A percentile compares a stretch with the other conserved stretches of the same genome.
Conservation (phyloP, 2,113 vertebrate genomes). For the Ictalurus furcatus region DNA sequence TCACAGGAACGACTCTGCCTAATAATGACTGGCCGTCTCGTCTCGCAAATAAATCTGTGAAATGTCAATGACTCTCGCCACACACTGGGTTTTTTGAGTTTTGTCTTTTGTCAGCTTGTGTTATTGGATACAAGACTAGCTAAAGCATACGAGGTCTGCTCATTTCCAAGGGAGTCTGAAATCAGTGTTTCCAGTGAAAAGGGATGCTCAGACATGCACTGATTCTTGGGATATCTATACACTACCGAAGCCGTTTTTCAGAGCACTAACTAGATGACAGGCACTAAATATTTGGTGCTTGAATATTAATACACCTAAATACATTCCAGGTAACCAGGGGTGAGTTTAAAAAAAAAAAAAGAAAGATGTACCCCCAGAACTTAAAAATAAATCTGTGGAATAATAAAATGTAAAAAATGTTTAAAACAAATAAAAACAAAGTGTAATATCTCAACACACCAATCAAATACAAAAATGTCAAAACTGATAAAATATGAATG, state of each 20-base stretch:
- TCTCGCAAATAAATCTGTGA: constrained; percentile 51
- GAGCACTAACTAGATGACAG: background rate
- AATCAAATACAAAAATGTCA: background rate
- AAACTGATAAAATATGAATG: background rate
- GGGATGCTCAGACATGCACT: background rate
- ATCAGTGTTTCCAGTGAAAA: background rate
- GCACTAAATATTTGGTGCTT: background rate
- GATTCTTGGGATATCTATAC: background rate
- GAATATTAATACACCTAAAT: background rate
- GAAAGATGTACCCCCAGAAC: background rate
- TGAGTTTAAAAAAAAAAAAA: background rate
- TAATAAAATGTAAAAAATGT: background rate
- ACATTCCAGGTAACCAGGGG: background rate
- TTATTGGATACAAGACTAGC: background rate
- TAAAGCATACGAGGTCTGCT: background rate
- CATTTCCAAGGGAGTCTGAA: background rate
- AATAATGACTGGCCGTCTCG: constrained; percentile 47
- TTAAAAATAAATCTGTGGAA: background rate
- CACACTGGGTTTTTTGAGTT: constrained; percentile 14
- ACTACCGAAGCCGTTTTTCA: background rate
- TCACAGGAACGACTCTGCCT: constrained; percentile 48
- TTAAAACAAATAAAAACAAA: background rate
- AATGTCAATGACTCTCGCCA: constrained; percentile 33
- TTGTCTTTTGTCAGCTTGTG: background rate
- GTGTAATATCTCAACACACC: background rate